phyloP scores from a whole-genome alignment of 2,888 invertebrate species.

The Platycheirus albimanus region DNA sequence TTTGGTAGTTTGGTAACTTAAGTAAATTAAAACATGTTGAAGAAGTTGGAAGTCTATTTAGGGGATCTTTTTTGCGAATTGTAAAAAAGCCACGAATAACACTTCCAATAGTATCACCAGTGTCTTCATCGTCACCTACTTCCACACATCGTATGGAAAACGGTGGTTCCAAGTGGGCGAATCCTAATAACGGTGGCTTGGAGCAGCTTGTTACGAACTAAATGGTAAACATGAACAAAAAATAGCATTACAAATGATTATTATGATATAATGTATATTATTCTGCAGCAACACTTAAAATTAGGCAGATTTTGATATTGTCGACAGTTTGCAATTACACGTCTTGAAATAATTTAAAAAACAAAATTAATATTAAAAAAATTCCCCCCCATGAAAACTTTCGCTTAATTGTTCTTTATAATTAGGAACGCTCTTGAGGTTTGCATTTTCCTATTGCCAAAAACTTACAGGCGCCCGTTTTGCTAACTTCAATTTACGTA shows the following conservation, averaged over 20 bases:
- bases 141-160: slow-evolving; percentile 99
- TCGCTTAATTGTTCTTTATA: too few relatives aligned
- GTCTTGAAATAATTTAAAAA: too few relatives aligned
- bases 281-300: too few relatives aligned
- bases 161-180: slow-evolving; percentile 97
- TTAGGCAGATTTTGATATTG: too few relatives aligned
- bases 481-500: too few relatives aligned
- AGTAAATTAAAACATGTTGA: slow-evolving; percentile 99
- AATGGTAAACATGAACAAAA: slow-evolving; percentile 68
- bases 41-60: slow-evolving; percentile 98
- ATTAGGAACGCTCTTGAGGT: too few relatives aligned
- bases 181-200: slow-evolving; percentile 97
- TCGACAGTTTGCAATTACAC: too few relatives aligned
- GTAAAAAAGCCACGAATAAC: slow-evolving; percentile 99
- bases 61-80: slow-evolving; percentile 96
- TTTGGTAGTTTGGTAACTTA: slow-evolving; percentile 99
- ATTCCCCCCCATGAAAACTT: too few relatives aligned
- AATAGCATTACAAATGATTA: slow-evolving; percentile 7
- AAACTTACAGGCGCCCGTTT: too few relatives aligned
- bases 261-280: too few relatives aligned
- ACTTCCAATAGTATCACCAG: slow-evolving; percentile 90
- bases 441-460: too few relatives aligned
- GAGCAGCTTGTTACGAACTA: slow-evolving; percentile 97
- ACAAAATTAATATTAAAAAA: too few relatives aligned
- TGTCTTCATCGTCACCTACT: slow-evolving; percentile 98